Conservation (phyloP, 1,140 invertebrate species). For the Drosophila truncata region DNA sequence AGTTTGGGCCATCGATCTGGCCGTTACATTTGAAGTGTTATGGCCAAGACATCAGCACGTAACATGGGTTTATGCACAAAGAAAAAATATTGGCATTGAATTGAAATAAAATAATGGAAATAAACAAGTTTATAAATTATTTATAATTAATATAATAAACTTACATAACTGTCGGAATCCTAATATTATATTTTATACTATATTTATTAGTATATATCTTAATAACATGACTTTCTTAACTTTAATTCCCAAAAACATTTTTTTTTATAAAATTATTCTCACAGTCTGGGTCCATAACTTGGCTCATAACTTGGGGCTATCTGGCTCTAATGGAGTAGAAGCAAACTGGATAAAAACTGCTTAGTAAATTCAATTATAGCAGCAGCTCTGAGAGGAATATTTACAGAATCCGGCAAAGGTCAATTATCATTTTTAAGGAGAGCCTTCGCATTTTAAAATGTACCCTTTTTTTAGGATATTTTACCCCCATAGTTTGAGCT, state of each 20-base stretch:
- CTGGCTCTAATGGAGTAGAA: slow-evolving; percentile 32
- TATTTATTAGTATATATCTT: no score
- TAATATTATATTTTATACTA: no score
- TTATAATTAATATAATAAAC: no score
- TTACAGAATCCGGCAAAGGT: slow-evolving; percentile 4
- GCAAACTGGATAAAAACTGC: slow-evolving; percentile 12
- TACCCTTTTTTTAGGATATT: neutral
- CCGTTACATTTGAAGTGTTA: slow-evolving; percentile 49
- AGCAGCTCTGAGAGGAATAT: neutral
- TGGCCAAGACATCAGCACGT: slow-evolving; percentile 28
- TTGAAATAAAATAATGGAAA: neutral
- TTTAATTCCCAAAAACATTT: neutral
- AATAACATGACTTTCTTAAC: neutral
- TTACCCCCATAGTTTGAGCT: neutral
- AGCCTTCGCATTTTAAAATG: slow-evolving; percentile 10
- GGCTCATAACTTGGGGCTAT: slow-evolving; percentile 14
- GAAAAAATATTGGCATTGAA: neutral
- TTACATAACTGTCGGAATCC: no score
- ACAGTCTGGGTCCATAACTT: neutral
- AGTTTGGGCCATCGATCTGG: slow-evolving; percentile 51
- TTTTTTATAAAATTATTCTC: neutral
- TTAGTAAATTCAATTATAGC: slow-evolving; percentile 38
- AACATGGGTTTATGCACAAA: slow-evolving; percentile 26
- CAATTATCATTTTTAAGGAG: slow-evolving; percentile 33
- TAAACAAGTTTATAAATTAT: no score